These are phyloP conservation scores for Neomonachus schauinslandi DNA, from an alignment of 2,113 vertebrate species.

Conservation along the genomic window DNA sequence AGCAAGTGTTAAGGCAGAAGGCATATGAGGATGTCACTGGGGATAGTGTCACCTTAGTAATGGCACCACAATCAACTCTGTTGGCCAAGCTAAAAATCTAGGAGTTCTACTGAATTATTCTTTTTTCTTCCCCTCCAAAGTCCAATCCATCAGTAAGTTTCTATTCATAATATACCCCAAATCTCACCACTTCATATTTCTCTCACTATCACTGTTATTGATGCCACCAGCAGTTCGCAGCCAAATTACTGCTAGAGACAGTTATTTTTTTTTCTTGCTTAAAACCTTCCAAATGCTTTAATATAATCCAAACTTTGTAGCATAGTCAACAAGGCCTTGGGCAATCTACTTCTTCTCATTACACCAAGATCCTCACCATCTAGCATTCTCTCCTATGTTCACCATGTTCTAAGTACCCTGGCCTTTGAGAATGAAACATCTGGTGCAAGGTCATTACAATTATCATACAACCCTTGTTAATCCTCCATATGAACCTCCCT, in stretches of 20 bases:
- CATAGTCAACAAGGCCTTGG: background rate
- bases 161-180: background rate
- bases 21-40: background rate
- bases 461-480: background rate
- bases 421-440: background rate
- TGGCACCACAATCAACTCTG: background rate
- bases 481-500: background rate
- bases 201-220: background rate
- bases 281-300: background rate
- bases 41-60: background rate
- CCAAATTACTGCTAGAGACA: background rate
- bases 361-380: background rate
- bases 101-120: background rate
- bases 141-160: background rate
- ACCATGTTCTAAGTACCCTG: background rate
- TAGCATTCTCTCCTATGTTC: background rate
- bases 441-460: background rate
- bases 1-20: background rate
- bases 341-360: background rate
- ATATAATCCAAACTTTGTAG: background rate
- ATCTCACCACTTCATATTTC: background rate
- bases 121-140: background rate
- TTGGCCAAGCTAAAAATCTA: background rate
- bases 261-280: background rate
- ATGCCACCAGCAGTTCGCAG: background rate